Conservation (phyloP, 2,888 invertebrate species). For the Morpho deidamia region DNA sequence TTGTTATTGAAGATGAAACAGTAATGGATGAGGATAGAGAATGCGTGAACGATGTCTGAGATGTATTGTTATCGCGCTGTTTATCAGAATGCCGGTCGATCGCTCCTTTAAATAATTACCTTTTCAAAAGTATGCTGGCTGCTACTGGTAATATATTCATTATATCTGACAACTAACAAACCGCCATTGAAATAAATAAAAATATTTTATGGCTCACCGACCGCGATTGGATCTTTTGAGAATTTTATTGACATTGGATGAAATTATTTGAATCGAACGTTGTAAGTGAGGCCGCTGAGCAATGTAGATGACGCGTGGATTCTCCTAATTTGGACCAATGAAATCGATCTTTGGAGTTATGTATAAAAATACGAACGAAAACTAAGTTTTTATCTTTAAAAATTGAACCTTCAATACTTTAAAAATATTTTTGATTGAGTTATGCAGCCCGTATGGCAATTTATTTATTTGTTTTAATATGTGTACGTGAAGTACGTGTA, state of each 20-base stretch:
- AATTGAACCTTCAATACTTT: too few species aligned
- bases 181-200: constrained; percentile 67
- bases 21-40: constrained; percentile 76
- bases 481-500: too few species aligned
- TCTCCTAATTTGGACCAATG: too few species aligned
- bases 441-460: too few species aligned
- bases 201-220: constrained; percentile 55
- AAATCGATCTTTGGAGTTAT: too few species aligned
- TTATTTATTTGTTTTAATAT: too few species aligned
- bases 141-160: constrained; percentile 77
- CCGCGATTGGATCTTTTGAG: constrained; percentile 43
- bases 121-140: constrained; percentile 66
- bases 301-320: too few species aligned
- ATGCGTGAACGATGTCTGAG: constrained; percentile 76
- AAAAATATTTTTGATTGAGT: too few species aligned
- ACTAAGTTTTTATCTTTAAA: too few species aligned
- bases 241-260: constrained; percentile 44
- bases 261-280: too few species aligned
- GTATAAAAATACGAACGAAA: too few species aligned
- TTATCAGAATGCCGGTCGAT: constrained; percentile 72
- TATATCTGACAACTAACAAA: constrained; percentile 72
- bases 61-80: constrained; percentile 75
- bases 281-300: too few species aligned
- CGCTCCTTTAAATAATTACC: constrained; percentile 75
- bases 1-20: constrained; percentile 76